Evolutionary conservation across 2,113 vertebrate species (phyloP), one percentile per base, ranked within the genome.

Genomic region (Aramus guarauna): DNA sequence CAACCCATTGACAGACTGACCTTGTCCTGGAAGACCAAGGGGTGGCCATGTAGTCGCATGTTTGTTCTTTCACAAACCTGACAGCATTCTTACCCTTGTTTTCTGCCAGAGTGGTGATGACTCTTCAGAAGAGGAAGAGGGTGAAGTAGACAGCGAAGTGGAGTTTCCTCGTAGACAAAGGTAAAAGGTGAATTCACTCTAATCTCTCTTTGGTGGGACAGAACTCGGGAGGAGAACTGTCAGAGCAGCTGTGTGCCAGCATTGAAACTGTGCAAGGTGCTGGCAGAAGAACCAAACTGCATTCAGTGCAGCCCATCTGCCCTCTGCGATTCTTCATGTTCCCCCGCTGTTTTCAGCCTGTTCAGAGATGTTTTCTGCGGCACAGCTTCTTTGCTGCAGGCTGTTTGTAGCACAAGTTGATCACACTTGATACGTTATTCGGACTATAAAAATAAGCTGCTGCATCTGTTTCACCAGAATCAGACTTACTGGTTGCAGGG

Each of bases 121-220:
- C 86, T 99, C 99, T 12, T 99, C 99, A 19, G 99, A 99, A 97
- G 99, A 99, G 96, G 99, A 99, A 92, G 99, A 99, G 96, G 99
- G 99, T 1, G 99, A 99, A 97, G 99, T 99, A 60, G 99, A 99
- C 90, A 99, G 99, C 94, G 99, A 99, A 98, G 99, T 99, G 90
- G 99, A 99, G 96, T 99, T 99, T 98, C 99, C 99, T 96, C 98
- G 99, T 97, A 99, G 99, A 97, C 99, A 98, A 97, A 99, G 99
- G 99, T 99, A 98, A 98, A 97, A 90, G 81, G 41, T 76, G 53
- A 86, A 80, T 80, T 71, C 55, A 24, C 32, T 56, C 85, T 76
- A 22, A 41, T 89, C 74, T 56, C 52, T 80, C 78, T 67, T 24
- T 62, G 56, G 7, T 36, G 58, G 37, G 59, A 76, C 62, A 64